Conservation (phyloP, 1,140 invertebrate species). For the Lasioglossum albipes region DNA sequence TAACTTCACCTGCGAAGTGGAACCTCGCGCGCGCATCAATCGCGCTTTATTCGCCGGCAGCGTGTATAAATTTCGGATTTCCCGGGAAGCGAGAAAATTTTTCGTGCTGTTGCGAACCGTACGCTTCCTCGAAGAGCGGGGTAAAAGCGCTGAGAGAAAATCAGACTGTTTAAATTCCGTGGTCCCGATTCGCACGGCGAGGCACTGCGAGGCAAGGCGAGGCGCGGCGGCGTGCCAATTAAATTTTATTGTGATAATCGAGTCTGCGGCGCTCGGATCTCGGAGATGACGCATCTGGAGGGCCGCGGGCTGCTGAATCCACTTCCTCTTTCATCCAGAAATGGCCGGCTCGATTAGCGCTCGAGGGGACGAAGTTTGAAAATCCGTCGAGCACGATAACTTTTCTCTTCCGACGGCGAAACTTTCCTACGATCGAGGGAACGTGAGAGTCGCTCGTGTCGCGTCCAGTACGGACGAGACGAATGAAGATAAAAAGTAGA, state of each 20-base stretch:
- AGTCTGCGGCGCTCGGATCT: slow-evolving; percentile 28
- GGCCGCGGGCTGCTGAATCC: background rate
- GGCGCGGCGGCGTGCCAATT: slow-evolving; percentile 44
- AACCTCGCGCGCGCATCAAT: too few species aligned
- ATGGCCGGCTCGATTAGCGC: slow-evolving; percentile 57
- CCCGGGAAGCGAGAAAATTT: too few species aligned
- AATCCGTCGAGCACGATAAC: slow-evolving; percentile 50
- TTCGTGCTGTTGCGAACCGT: too few species aligned
- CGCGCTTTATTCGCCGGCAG: too few species aligned
- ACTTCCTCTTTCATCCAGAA: slow-evolving; percentile 39
- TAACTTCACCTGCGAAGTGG: too few species aligned
- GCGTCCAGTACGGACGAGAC: too few species aligned
- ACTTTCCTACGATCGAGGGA: background rate
- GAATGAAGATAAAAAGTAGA: too few species aligned
- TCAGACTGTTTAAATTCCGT: slow-evolving; percentile 46
- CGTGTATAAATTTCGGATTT: too few species aligned
- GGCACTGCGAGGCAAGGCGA: too few species aligned
- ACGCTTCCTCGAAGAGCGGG: too few species aligned
- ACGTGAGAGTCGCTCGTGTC: too few species aligned
- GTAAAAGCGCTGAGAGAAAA: slow-evolving; percentile 27
- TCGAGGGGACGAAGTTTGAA: slow-evolving; percentile 49
- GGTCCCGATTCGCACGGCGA: background rate
- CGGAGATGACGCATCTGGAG: slow-evolving; percentile 37
- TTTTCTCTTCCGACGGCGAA: slow-evolving; percentile 30
- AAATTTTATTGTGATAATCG: slow-evolving; percentile 61